phyloP scores from a whole-genome alignment of 2,113 vertebrate genomes.

The Plectropomus leopardus region DNA sequence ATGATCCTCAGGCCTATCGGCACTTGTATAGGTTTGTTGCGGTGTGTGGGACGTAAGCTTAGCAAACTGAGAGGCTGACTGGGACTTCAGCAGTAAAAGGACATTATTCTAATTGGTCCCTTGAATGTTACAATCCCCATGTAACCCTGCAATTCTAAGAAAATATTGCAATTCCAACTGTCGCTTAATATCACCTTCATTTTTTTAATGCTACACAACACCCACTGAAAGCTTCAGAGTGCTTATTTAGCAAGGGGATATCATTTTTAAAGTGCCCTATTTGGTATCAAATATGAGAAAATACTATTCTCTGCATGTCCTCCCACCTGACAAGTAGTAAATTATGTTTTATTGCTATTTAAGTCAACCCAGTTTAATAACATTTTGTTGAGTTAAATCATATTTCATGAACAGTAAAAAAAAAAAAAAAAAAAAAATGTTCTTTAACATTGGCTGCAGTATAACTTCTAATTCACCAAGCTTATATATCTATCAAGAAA shows the following conservation, averaged over 20 bases:
- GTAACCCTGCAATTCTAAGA: slow-evolving; percentile 22
- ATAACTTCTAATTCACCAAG: background rate
- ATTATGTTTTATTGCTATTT: background rate
- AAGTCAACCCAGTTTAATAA: background rate
- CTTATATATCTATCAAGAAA: background rate
- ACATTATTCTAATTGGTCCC: slow-evolving; percentile 70
- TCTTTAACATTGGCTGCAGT: background rate
- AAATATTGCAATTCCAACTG: slow-evolving; percentile 44
- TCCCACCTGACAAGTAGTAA: background rate
- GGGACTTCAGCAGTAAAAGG: slow-evolving; percentile 36
- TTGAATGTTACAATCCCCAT: slow-evolving; percentile 36
- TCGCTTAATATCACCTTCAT: slow-evolving; percentile 37
- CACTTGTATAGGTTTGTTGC: slow-evolving; percentile 12
- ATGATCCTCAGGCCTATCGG: slow-evolving; percentile 34
- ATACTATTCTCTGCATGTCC: background rate
- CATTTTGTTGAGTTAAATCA: background rate
- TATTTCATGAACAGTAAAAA: slow-evolving; percentile 2
- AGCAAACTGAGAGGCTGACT: slow-evolving; percentile 35
- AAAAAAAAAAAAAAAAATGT: too few species aligned
- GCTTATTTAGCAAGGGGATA: slow-evolving; percentile 1
- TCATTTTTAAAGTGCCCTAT: background rate
- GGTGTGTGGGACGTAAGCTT: slow-evolving; percentile 30
- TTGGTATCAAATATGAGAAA: background rate
- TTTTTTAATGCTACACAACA: slow-evolving; percentile 13
- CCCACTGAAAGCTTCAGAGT: slow-evolving; percentile 14